phyloP scores from a whole-genome alignment of 2,888 invertebrate genomes.

The Cheilosia urbana region DNA sequence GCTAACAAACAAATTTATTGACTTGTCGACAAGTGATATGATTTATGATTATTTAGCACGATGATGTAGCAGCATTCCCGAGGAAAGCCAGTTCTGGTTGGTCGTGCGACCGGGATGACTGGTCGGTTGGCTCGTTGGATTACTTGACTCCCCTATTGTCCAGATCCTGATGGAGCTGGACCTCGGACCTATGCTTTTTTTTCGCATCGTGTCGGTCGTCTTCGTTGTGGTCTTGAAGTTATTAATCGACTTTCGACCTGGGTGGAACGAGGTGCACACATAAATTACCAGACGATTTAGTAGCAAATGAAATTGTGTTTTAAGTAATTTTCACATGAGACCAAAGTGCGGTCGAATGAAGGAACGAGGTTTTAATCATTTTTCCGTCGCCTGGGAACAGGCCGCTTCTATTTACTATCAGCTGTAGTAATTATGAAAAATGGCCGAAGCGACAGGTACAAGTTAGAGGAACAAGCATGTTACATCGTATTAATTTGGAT shows the following conservation, averaged over 20 bases:
- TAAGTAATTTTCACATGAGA: constrained; percentile 76
- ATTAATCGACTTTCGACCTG: constrained; percentile 76
- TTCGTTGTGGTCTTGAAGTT: constrained; percentile 48
- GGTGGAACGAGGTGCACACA: constrained; percentile 75
- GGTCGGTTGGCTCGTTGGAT: neutral
- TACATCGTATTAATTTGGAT: constrained; percentile 1
- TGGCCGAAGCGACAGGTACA: constrained; percentile 78
- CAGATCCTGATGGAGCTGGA: constrained; percentile 30
- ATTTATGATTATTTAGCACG: constrained; percentile 83
- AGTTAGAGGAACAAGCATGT: constrained; percentile 35
- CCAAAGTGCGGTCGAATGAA: constrained; percentile 24
- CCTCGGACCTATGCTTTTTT: constrained; percentile 31
- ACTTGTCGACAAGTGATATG: constrained; percentile 82
- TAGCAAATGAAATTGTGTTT: constrained; percentile 77
- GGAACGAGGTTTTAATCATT: constrained; percentile 72
- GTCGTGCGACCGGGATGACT: constrained; percentile 36
- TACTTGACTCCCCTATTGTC: constrained; percentile 52
- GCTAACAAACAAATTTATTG: constrained; percentile 79
- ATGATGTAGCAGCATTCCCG: constrained; percentile 72
- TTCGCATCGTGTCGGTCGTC: constrained; percentile 2
- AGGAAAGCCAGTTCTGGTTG: constrained; percentile 51
- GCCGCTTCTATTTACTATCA: constrained; percentile 53
- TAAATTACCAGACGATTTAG: constrained; percentile 77
- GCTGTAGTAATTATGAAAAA: constrained; percentile 80
- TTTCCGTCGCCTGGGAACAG: constrained; percentile 75